Evolutionary conservation across 2,797 vertebrate genomes (phyloP).

Genomic region (Triplophysa yarkandensis): DNA sequence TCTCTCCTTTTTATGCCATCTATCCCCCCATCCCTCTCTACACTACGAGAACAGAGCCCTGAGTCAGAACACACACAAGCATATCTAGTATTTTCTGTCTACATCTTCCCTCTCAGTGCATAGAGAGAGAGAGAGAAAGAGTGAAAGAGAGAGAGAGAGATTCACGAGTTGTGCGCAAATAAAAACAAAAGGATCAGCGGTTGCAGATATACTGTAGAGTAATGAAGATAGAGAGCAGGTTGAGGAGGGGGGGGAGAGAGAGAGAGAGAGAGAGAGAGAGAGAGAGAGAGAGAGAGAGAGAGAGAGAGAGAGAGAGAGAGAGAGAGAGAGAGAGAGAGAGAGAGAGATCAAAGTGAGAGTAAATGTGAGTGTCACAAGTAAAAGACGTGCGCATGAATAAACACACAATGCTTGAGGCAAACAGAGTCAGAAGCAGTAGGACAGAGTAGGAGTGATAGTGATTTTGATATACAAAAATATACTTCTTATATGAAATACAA

Average conservation of each 20-base stretch:
- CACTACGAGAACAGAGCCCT: background rate
- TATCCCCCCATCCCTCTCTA: constrained; percentile 13
- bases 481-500: background rate
- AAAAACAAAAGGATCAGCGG: constrained; percentile 47
- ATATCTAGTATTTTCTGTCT: background rate
- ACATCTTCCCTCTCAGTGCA: background rate
- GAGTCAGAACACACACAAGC: background rate
- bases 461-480: background rate
- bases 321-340: constrained; percentile 10
- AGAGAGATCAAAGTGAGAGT: constrained; percentile 5
- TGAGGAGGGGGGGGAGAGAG: constrained; percentile 1
- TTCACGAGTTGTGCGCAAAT: constrained; percentile 10
- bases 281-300: constrained; percentile 8
- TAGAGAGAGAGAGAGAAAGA: background rate
- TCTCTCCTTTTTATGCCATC: constrained; percentile 33
- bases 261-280: constrained; percentile 17
- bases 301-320: constrained; percentile 20
- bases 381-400: background rate
- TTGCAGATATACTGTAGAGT: constrained; percentile 46
- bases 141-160: background rate
- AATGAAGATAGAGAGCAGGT: constrained; percentile 25
- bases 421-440: background rate
- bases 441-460: background rate
- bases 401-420: constrained; percentile 2
- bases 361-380: constrained; percentile 13